A percentile compares a stretch with the other conserved stretches of the same genome.
phyloP scores from a whole-genome alignment of 2,797 vertebrate genomes.

The Rhadinocentrus ornatus region DNA sequence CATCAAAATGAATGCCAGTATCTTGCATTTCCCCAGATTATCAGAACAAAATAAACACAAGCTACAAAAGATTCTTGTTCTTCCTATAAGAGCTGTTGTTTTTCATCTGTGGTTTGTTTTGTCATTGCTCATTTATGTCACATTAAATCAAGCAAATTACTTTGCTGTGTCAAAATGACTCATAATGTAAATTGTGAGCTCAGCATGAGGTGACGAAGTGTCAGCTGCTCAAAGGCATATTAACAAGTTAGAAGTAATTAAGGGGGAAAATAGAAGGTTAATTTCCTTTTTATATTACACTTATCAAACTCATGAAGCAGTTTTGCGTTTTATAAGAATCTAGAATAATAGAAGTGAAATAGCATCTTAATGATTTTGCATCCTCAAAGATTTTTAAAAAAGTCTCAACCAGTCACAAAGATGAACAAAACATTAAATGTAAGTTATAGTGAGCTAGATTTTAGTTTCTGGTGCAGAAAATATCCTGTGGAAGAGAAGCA shows the following conservation, averaged over 20 bases:
- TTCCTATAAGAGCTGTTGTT: conserved; percentile 23
- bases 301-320: conserved; percentile 18
- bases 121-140: conserved; percentile 46
- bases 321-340: conserved; percentile 25
- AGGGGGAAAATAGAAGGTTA: conserved; percentile 33
- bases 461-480: conserved; percentile 28
- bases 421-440: conserved; percentile 56
- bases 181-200: conserved; percentile 68
- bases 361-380: conserved; percentile 8
- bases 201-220: conserved; percentile 73
- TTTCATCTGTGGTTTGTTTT: conserved; percentile 57
- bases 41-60: conserved; percentile 27
- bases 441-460: conserved; percentile 33
- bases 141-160: conserved; percentile 67
- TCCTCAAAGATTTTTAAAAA: conserved; percentile 52
- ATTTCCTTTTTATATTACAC: conserved; percentile 32
- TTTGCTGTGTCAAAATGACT: conserved; percentile 70
- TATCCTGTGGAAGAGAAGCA: conserved; percentile 31
- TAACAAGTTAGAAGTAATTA: conserved; percentile 65
- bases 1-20: conserved; percentile 6
- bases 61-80: conserved; percentile 19
- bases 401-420: conserved; percentile 43
- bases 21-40: conserved; percentile 7
- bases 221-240: conserved; percentile 65
- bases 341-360: conserved; percentile 29